These are phyloP conservation scores for Zootoca vivipara DNA, from an alignment of 2,113 vertebrate species.

Conservation along the genomic window DNA sequence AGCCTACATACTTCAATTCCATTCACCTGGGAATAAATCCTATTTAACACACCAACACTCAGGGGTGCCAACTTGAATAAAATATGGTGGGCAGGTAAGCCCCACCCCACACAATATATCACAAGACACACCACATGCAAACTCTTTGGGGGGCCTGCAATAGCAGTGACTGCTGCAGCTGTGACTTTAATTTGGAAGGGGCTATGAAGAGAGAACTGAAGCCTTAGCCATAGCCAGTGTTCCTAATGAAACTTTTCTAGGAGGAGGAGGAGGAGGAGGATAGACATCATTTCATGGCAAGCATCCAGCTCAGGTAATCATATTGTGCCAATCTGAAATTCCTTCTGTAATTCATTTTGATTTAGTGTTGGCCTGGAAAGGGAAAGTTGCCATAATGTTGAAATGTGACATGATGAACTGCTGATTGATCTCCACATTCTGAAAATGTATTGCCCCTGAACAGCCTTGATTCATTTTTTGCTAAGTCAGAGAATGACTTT, in stretches of 20 bases:
- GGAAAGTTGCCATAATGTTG: slow-evolving; percentile 4
- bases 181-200: background rate
- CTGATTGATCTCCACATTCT: background rate
- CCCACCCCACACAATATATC: too few species aligned
- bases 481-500: background rate
- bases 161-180: background rate
- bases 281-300: background rate
- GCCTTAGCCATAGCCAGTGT: background rate
- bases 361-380: background rate
- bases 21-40: background rate
- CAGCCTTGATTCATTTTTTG: background rate
- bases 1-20: background rate
- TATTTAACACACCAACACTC: background rate
- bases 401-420: background rate
- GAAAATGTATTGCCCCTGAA: background rate
- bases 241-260: background rate
- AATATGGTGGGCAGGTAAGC: too few species aligned
- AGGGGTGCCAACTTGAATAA: too few species aligned
- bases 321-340: background rate
- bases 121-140: too few species aligned
- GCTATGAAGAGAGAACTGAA: background rate
- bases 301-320: background rate
- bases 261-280: background rate
- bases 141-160: background rate
- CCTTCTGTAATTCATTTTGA: slow-evolving; percentile 9